Conservation (phyloP, 2,113 vertebrate species). For the Campylomormyrus numenius region DNA sequence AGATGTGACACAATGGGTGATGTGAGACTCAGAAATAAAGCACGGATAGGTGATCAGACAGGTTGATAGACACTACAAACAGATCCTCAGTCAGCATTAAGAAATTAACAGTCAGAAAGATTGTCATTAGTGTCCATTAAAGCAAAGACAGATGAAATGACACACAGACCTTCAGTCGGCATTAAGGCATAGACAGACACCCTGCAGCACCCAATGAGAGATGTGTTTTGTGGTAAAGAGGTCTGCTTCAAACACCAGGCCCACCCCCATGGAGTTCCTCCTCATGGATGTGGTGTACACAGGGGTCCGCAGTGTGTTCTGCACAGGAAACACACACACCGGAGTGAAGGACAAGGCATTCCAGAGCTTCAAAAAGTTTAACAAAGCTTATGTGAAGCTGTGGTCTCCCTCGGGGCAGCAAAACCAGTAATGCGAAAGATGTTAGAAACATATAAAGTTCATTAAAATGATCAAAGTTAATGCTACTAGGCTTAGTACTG, state of each 20-base stretch:
- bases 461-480: not conserved
- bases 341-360: not conserved
- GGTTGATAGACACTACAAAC: not conserved
- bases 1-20: not conserved
- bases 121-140: not conserved
- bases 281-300: constrained; percentile 88
- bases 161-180: constrained; percentile 54
- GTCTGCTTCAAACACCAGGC: constrained; percentile 88
- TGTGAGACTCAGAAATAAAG: not conserved
- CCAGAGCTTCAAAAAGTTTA: not conserved
- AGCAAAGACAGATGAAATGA: not conserved
- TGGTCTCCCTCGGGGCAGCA: not conserved
- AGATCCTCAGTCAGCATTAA: constrained; percentile 64
- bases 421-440: not conserved
- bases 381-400: not conserved
- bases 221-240: constrained; percentile 74
- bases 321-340: constrained; percentile 20
- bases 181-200: constrained; percentile 83
- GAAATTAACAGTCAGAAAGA: not conserved
- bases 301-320: constrained; percentile 83
- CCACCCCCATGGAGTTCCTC: constrained; percentile 82
- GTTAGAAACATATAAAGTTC: not conserved
- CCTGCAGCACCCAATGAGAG: constrained; percentile 89
- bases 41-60: not conserved
- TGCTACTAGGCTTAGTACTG: not conserved